These are phyloP conservation scores for Thalassaphorura encarpata DNA, from an alignment of 1,140 invertebrate species.

Conservation along the genomic window DNA sequence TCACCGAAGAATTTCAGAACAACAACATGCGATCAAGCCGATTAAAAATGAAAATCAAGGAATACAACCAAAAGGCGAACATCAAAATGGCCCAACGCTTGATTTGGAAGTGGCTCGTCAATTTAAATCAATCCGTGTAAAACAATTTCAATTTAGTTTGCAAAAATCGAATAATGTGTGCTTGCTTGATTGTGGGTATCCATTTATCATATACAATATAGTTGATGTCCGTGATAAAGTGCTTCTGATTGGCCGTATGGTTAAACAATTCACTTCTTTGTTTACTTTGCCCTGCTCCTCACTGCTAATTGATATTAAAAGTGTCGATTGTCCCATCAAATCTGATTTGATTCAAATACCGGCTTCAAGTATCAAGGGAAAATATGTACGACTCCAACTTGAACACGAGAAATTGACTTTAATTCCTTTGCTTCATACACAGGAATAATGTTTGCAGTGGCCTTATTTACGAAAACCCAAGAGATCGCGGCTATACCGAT, in stretches of 20 bases:
- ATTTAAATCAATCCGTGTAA: background rate
- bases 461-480: too few relatives aligned
- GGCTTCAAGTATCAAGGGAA: too few relatives aligned
- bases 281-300: background rate
- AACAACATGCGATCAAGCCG: background rate
- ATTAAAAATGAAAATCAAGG: background rate
- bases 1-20: conserved; percentile 37
- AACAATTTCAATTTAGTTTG: background rate
- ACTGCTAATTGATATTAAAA: background rate
- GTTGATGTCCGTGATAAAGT: background rate
- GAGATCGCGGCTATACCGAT: too few relatives aligned
- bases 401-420: too few relatives aligned
- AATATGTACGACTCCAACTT: too few relatives aligned
- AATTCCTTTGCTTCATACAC: too few relatives aligned
- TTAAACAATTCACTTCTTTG: background rate
- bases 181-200: background rate
- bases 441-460: too few relatives aligned
- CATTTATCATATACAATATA: background rate
- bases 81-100: background rate
- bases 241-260: background rate
- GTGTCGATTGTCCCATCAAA: too few relatives aligned
- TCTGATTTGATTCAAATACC: too few relatives aligned
- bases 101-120: background rate
- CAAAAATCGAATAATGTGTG: background rate
- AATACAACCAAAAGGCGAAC: background rate